Conservation (phyloP, 1,140 invertebrate species). For the Hesperophylax magnus region DNA sequence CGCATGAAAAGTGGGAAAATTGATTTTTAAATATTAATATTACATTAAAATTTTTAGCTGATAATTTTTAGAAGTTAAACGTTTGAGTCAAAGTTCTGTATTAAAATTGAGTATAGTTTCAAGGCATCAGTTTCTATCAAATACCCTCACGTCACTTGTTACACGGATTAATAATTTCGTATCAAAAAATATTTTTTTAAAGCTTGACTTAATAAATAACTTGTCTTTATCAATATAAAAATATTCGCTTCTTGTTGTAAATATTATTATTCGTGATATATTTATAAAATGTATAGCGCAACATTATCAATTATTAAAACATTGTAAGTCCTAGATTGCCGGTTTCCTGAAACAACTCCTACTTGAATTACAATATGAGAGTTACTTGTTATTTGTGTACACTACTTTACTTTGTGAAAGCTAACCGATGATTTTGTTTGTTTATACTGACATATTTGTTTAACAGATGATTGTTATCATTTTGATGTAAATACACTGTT, state of each 20-base stretch:
- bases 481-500: slow-evolving; percentile 57
- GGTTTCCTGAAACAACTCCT: not conserved
- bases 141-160: not conserved
- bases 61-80: too few species aligned
- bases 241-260: slow-evolving; percentile 35
- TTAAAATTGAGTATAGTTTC: too few species aligned
- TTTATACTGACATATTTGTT: not conserved
- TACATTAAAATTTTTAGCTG: not conserved
- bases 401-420: too few species aligned
- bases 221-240: slow-evolving; percentile 1
- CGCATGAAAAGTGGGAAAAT: too few species aligned
- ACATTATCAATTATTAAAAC: slow-evolving; percentile 38
- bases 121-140: too few species aligned
- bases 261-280: slow-evolving; percentile 47
- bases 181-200: slow-evolving; percentile 38
- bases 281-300: slow-evolving; percentile 44
- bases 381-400: too few species aligned
- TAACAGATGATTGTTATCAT: slow-evolving; percentile 18
- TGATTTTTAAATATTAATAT: not conserved
- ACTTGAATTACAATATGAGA: too few species aligned
- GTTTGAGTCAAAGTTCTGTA: too few species aligned
- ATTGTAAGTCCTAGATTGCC: slow-evolving; percentile 4
- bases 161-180: slow-evolving; percentile 22
- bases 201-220: not conserved
- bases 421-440: not conserved